These are phyloP conservation scores for Xanthia togata DNA, from an alignment of 2,888 invertebrate genomes.

Conservation along the genomic window DNA sequence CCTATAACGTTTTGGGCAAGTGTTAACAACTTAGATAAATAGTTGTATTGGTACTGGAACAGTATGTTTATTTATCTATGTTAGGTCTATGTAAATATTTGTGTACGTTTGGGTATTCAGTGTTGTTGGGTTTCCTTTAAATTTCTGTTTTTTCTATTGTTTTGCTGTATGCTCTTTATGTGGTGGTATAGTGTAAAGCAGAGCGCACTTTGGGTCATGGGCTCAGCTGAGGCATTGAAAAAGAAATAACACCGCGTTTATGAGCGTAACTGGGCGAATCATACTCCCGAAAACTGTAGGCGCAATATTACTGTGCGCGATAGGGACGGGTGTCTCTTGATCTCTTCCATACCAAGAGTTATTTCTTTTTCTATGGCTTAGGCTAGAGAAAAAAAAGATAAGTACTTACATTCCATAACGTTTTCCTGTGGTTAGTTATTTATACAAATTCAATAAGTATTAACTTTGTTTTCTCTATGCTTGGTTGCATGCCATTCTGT, in stretches of 20 bases:
- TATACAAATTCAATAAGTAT: neutral
- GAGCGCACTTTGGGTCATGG: neutral
- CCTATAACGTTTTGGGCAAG: slow-evolving; percentile 27
- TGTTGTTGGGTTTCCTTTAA: slow-evolving; percentile 17
- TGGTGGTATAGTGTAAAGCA: slow-evolving; percentile 21
- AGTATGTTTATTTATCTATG: slow-evolving; percentile 12
- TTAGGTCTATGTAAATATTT: slow-evolving; percentile 29
- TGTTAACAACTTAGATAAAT: slow-evolving; percentile 33
- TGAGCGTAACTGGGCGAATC: neutral
- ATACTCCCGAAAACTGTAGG: neutral
- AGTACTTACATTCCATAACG: neutral
- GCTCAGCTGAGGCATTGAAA: neutral
- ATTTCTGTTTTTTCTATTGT: slow-evolving; percentile 23
- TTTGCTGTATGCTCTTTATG: slow-evolving; percentile 38
- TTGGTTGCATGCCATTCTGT: slow-evolving; percentile 42
- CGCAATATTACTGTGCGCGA: neutral
- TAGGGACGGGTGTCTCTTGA: neutral
- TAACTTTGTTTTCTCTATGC: slow-evolving; percentile 19
- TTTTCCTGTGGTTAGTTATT: neutral
- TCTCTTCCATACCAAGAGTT: neutral
- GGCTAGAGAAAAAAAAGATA: slow-evolving; percentile 13
- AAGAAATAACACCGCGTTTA: neutral
- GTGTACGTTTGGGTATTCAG: slow-evolving; percentile 21
- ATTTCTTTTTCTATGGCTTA: slow-evolving; percentile 21
- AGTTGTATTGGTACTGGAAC: slow-evolving; percentile 1